Percentiles rank a stretch among this genome's conserved stretches.
phyloP scores from a whole-genome alignment of 2,797 vertebrate species.

The Echiichthys vipera region DNA sequence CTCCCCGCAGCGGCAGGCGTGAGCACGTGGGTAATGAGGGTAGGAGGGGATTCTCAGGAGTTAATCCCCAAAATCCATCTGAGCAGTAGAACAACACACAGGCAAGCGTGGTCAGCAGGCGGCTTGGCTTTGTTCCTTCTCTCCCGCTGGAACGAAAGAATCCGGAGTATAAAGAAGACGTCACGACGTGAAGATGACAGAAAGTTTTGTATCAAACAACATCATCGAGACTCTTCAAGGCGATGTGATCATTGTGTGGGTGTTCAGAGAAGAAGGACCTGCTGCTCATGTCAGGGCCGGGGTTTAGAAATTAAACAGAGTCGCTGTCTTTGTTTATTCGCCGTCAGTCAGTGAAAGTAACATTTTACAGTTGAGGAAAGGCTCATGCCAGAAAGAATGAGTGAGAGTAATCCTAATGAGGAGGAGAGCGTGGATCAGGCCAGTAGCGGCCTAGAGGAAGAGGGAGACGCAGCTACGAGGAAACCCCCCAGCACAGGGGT shows the following conservation, averaged over 20 bases:
- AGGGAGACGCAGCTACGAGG: slow-evolving; percentile 45
- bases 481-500: slow-evolving; percentile 63
- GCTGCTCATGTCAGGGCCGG: slow-evolving; percentile 9
- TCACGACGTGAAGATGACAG: not conserved
- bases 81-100: slow-evolving; percentile 71
- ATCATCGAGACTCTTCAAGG: slow-evolving; percentile 9
- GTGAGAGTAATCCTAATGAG: slow-evolving; percentile 53
- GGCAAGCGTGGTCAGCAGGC: slow-evolving; percentile 47
- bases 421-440: slow-evolving; percentile 62
- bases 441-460: slow-evolving; percentile 48
- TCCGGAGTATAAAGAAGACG: slow-evolving; percentile 14
- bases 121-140: slow-evolving; percentile 60
- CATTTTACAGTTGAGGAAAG: not conserved
- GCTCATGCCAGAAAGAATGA: slow-evolving; percentile 59
- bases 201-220: slow-evolving; percentile 3
- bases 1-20: slow-evolving; percentile 38
- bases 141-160: slow-evolving; percentile 30
- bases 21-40: slow-evolving; percentile 69
- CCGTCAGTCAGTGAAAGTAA: not conserved
- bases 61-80: slow-evolving; percentile 83
- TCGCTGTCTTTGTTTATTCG: slow-evolving; percentile 15
- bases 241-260: not conserved
- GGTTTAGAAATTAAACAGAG: not conserved
- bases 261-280: slow-evolving; percentile 15
- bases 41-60: slow-evolving; percentile 79